These are phyloP conservation scores for Pararge aegeria DNA, from an alignment of 1,140 invertebrate genomes.

Conservation along the genomic window DNA sequence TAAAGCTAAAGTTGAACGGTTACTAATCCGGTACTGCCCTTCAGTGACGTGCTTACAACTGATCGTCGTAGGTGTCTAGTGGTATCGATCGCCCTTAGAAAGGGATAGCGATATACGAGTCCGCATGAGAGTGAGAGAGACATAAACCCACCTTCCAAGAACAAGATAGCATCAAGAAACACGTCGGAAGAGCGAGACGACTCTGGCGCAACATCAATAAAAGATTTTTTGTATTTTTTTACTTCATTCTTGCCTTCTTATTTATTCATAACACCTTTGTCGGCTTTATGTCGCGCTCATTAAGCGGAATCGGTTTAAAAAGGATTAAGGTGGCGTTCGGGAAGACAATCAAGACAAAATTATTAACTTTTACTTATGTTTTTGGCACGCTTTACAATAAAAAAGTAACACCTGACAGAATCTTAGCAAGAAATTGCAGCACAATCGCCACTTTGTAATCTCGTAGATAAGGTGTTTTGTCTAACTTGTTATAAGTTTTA, in stretches of 20 bases:
- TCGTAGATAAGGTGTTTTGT: too few species aligned
- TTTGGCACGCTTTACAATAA: too few species aligned
- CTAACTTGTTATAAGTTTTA: too few species aligned
- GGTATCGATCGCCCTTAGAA: slow-evolving; percentile 57
- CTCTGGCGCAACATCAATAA: slow-evolving; percentile 62
- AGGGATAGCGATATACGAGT: slow-evolving; percentile 31
- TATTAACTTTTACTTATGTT: too few species aligned
- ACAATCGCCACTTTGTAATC: too few species aligned
- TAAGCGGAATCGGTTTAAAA: slow-evolving; percentile 46
- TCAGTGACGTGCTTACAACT: slow-evolving; percentile 42
- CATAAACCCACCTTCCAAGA: slow-evolving; percentile 52
- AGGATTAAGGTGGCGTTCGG: slow-evolving; percentile 20
- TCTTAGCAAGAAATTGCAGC: too few species aligned
- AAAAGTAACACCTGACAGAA: too few species aligned
- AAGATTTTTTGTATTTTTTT: slow-evolving; percentile 42
- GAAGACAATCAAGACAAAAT: too few species aligned
- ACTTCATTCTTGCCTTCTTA: slow-evolving; percentile 50
- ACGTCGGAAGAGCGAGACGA: slow-evolving; percentile 56
- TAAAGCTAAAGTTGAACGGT: not conserved
- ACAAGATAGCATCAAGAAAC: slow-evolving; percentile 69
- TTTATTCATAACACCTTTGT: slow-evolving; percentile 74
- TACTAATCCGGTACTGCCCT: slow-evolving; percentile 34
- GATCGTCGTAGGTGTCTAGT: slow-evolving; percentile 57
- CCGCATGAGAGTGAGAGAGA: slow-evolving; percentile 30
- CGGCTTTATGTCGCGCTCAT: slow-evolving; percentile 53